Evolutionary conservation across 2,113 vertebrate species (phyloP), one percentile per base, ranked within the genome.

Genomic region (Cisticola juncidis): DNA sequence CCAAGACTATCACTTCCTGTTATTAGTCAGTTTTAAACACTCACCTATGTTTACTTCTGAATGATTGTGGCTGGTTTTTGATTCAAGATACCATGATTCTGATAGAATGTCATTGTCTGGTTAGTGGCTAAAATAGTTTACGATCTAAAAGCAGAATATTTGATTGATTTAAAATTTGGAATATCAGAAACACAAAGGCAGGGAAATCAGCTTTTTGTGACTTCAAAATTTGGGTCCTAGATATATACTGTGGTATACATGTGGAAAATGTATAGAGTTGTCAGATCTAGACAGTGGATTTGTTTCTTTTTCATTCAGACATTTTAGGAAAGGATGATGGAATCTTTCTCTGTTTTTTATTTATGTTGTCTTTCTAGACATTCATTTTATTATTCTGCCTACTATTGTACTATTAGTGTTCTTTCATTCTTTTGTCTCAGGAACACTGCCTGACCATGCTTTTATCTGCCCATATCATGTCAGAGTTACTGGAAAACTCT

Each of bases 381-480:
- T 76, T 50, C 5, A 58, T 89, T 90, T 86, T 85, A 54, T 70
- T 90, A 42, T 81, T 5, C 19, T 81, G 56, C 33, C 5, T 88
- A 19, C 31, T 83, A 25, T 31, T 94, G 9, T 22, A 57, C 85
- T 23, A 53, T 79, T 86, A 71, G 47, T 53, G 19, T 68, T 84
- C 12, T 78, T 78, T 68, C 40, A 71, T 57, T 81, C 60, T 81
- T 95, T 92, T 66, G 21, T 91, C 80, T 95, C 23, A 57, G 19
- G 84, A 89, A 36, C 9, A 0, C 28, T 7, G 76, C 44, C 38
- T 77, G 26, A 38, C 44, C 0, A 0, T 23, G 18, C 40, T 90
- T 95, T 96, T 95, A 29, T 92, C 12, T 89, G 33, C 64, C 54
- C 11, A 17, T 74, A 20, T 66, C 35, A 16, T 50, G 20, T 11